Percentiles rank a stretch among this genome's conserved stretches.
phyloP scores from a whole-genome alignment of 1,140 invertebrate genomes.

The Ephestia elutella region DNA sequence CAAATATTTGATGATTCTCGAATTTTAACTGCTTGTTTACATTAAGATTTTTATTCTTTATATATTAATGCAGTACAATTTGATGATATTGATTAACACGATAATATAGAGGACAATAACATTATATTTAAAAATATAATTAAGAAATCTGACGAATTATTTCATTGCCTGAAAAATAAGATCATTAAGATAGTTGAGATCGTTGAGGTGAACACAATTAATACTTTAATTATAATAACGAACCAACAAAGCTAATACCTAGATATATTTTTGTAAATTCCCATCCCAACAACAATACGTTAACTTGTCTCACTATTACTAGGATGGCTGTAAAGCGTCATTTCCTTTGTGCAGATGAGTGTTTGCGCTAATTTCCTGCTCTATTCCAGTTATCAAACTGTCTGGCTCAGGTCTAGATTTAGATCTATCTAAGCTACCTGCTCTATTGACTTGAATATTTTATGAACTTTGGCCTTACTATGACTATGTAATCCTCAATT shows the following conservation, averaged over 20 bases:
- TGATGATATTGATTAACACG: not conserved
- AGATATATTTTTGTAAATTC: too few species aligned
- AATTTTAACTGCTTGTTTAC: not conserved
- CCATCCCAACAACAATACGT: not conserved
- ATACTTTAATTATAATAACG: too few species aligned
- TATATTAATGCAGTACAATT: not conserved
- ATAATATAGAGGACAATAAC: not conserved
- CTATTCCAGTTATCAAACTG: constrained; percentile 30
- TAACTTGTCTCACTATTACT: not conserved
- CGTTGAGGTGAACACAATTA: too few species aligned
- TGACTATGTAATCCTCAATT: not conserved
- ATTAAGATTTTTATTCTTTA: not conserved
- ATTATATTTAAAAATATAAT: too few species aligned
- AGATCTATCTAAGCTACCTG: constrained; percentile 7
- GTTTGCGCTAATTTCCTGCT: constrained; percentile 40
- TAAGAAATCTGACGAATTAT: not conserved
- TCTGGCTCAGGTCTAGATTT: constrained; percentile 28
- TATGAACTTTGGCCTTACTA: not conserved
- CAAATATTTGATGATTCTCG: not conserved
- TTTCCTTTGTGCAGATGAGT: constrained; percentile 45
- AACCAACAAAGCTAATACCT: not conserved
- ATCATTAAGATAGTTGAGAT: too few species aligned
- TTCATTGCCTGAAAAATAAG: not conserved
- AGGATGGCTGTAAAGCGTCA: constrained; percentile 14
- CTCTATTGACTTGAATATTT: not conserved